A percentile compares a stretch with the other conserved stretches of the same genome.
These are phyloP conservation scores for Melinaea menophilus DNA, from an alignment of 2,888 invertebrate genomes.

Conservation along the genomic window DNA sequence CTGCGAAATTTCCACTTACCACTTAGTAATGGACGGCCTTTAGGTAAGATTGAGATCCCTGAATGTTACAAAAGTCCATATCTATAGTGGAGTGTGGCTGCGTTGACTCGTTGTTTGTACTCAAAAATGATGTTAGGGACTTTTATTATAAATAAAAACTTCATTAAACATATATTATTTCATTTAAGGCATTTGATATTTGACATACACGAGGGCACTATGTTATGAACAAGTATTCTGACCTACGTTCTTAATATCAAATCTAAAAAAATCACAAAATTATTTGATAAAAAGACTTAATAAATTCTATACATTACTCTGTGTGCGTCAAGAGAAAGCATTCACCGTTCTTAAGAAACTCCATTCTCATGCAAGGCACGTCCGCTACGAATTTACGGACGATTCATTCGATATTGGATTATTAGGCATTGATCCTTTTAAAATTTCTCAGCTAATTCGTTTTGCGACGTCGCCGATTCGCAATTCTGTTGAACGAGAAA, in stretches of 20 bases:
- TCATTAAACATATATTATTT: too few relatives aligned
- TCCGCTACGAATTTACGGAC: constrained; percentile 68
- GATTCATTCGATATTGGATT: constrained; percentile 75
- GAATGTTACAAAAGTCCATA: too few relatives aligned
- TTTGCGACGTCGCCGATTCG: constrained; percentile 52
- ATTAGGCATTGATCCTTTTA: constrained; percentile 75
- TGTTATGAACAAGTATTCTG: background rate
- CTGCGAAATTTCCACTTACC: too few relatives aligned
- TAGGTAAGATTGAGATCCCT: too few relatives aligned
- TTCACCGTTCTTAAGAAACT: constrained; percentile 40
- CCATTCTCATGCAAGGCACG: constrained; percentile 58
- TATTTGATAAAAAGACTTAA: background rate
- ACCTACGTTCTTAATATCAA: background rate
- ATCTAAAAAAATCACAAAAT: background rate
- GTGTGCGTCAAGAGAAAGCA: constrained; percentile 39
- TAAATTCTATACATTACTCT: constrained; percentile 20
- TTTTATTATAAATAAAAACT: too few relatives aligned
- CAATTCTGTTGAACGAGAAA: constrained; percentile 57
- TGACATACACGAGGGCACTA: background rate
- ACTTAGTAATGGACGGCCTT: too few relatives aligned
- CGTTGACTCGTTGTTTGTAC: too few relatives aligned
- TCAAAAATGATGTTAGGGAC: too few relatives aligned
- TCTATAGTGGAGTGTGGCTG: too few relatives aligned
- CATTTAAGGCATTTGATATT: too few relatives aligned
- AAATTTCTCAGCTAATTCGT: constrained; percentile 45